Base-by-base conservation (phyloP, 92 coral and sea anemone genomes). In the Ricordea florida region DNA sequence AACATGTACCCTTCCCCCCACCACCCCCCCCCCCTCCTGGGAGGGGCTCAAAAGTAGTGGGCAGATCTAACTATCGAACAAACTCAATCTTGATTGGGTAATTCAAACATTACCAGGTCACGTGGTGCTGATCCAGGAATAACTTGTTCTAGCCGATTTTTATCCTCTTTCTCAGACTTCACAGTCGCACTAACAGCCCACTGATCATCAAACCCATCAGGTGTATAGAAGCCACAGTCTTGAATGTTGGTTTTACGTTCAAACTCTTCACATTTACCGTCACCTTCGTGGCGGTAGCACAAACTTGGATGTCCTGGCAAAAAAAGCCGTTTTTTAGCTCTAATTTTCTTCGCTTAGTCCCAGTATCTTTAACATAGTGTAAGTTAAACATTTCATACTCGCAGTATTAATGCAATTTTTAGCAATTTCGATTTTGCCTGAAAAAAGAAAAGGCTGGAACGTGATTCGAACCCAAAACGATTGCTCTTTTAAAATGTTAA, bases 141-240 rank as follows among this genome's bases (percentile, higher is more conserved):
- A 18, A 85, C 90, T 46, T 71, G 66, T 52, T 60, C 93, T 0
- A 84, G 86, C 10, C 98, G 92, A 24, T 43, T 29, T 15, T 29
- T 41, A 0, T 59, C 53, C 9, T 74, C 78, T 46, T 84, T 69
- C 24, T 62, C 13, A 7, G 93, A 85, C 46, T 79, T 94, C 0
- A 86, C 87, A 2, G 87, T 44, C 38, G 91, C 93, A 35, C 66
- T 86, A 16, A 51, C 53, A 4, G 92, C 82, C 98, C 98, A 94
- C 72, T 94, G 98, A 63, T 94, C 98, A 62, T 51, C 44, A 67
- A 89, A 94, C n/a, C 97, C 98, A 10, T 91, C 93, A 18, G 98
- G 98, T 2, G 98, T 92, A 31, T 92, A 94, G 35, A 94, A 94
- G 0, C 98, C 98, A 60, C 98, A 94, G 71, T 94, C 98, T 58